Evolutionary conservation across 2,888 invertebrate species (phyloP).

Genomic region (Mesoligia furuncula): DNA sequence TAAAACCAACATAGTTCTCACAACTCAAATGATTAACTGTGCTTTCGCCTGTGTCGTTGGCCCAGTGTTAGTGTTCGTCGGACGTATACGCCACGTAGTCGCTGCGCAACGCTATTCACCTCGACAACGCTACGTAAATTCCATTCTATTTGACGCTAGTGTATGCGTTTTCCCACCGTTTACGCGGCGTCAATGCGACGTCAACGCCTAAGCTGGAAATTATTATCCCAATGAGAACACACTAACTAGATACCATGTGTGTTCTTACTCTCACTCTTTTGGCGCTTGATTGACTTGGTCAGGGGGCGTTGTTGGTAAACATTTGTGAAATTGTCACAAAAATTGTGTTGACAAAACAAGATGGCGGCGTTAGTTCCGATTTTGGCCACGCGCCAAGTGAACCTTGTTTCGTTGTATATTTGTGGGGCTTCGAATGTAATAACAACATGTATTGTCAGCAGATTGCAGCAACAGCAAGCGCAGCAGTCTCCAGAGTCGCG

Average conservation of each 20-base stretch:
- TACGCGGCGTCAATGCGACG: neutral
- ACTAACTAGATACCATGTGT: neutral
- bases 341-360: neutral
- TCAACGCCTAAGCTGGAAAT: neutral
- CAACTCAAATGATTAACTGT: neutral
- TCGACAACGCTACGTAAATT: neutral
- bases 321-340: neutral
- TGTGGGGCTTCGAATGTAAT: slow-evolving; percentile 21
- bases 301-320: no score
- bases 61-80: no score
- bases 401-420: neutral
- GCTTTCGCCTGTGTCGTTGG: neutral
- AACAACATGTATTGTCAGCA: slow-evolving; percentile 69
- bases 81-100: neutral
- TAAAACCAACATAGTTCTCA: neutral
- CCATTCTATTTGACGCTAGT: neutral
- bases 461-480: slow-evolving; percentile 96
- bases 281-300: neutral
- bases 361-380: neutral
- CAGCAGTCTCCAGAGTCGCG: slow-evolving; percentile 97
- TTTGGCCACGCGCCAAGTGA: neutral
- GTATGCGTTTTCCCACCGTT: neutral
- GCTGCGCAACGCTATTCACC: neutral
- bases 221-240: neutral
- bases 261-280: neutral